Percentiles rank a stretch among this genome's conserved stretches.
Conservation (phyloP, 1,140 invertebrate species). For the Heterodera carotae region DNA sequence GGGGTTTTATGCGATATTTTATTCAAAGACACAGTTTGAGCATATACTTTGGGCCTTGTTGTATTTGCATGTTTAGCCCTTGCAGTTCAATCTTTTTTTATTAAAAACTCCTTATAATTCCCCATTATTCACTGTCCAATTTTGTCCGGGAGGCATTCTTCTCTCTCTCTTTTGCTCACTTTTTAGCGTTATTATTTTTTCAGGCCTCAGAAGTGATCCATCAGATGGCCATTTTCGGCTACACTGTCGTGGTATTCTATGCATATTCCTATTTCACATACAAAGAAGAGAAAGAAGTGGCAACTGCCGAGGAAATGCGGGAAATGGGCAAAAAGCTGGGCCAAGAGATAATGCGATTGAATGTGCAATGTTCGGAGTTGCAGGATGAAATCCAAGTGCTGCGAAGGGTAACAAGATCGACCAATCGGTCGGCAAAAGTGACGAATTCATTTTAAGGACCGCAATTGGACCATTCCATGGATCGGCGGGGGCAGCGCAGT, state of each 20-base stretch:
- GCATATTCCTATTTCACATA: slow-evolving; percentile 48
- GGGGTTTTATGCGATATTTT: no score
- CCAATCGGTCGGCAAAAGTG: not conserved
- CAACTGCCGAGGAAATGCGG: slow-evolving; percentile 38
- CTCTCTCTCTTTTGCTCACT: not conserved
- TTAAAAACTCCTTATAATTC: no score
- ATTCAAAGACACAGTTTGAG: no score
- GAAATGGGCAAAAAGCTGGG: slow-evolving; percentile 37
- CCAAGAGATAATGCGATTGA: slow-evolving; percentile 20
- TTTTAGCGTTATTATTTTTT: no score
- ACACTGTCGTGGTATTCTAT: slow-evolving; percentile 51
- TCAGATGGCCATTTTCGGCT: slow-evolving; percentile 52
- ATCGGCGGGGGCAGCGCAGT: not conserved
- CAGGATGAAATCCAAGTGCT: slow-evolving; percentile 16
- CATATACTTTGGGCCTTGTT: no score
- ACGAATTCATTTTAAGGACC: not conserved
- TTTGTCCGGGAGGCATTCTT: no score
- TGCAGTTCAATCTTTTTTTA: no score
- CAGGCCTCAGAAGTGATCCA: slow-evolving; percentile 50
- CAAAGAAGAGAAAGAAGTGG: slow-evolving; percentile 43
- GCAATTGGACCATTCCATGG: not conserved
- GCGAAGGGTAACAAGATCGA: not conserved
- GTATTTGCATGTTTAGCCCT: no score
- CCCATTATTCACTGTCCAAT: no score
- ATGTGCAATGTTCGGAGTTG: slow-evolving; percentile 15